phyloP scores from a whole-genome alignment of 1,140 invertebrate genomes.

The Harlomillsia oculata region DNA sequence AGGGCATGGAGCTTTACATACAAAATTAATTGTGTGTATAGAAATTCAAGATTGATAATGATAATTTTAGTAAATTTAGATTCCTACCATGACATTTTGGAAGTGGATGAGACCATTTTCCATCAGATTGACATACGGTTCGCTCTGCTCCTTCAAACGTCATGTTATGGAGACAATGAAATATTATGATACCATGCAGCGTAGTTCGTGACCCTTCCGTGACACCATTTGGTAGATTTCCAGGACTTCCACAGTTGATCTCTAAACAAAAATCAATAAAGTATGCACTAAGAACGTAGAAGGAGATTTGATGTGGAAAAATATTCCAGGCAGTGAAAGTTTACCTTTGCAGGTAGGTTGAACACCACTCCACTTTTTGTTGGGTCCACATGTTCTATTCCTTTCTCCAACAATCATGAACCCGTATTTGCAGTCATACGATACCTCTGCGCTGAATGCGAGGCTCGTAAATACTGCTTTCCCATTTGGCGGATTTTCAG shows the following conservation, averaged over 20 bases:
- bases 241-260: conserved; percentile 50
- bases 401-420: conserved; percentile 77
- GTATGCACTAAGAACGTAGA: too few species aligned
- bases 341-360: conserved; percentile 76
- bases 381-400: conserved; percentile 57
- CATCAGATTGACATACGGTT: conserved; percentile 46
- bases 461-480: conserved; percentile 83
- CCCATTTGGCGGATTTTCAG: conserved; percentile 79
- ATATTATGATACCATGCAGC: conserved; percentile 47
- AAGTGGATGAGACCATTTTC: conserved; percentile 48
- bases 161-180: conserved; percentile 43
- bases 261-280: too few species aligned
- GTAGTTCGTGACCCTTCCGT: conserved; percentile 47
- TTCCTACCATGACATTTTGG: conserved; percentile 50
- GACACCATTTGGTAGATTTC: conserved; percentile 39
- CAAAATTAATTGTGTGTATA: too few species aligned
- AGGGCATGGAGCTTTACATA: conserved; percentile 33
- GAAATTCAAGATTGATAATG: too few species aligned
- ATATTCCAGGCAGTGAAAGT: too few species aligned
- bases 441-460: conserved; percentile 84
- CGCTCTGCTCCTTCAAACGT: conserved; percentile 36
- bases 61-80: too few species aligned
- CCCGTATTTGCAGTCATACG: conserved; percentile 86
- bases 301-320: too few species aligned
- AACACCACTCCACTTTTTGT: conserved; percentile 81